A percentile compares a stretch with the other conserved stretches of the same genome.
These are phyloP conservation scores for Austrofundulus limnaeus DNA, from an alignment of 2,113 vertebrate genomes.

Conservation along the genomic window DNA sequence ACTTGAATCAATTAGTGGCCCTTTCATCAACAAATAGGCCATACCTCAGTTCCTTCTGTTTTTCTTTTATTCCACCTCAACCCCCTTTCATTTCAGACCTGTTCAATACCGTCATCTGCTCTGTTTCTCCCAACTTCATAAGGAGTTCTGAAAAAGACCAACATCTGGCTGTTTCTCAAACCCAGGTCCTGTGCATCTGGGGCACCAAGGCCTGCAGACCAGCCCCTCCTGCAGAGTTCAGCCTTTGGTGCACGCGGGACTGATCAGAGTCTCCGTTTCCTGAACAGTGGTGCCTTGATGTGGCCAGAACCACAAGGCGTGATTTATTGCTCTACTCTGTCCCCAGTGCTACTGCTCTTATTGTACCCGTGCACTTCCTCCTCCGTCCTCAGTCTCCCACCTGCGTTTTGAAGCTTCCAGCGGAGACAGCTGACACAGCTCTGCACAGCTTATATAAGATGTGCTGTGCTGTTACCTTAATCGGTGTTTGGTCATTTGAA, in stretches of 20 bases:
- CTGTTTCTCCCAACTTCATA: slow-evolving; percentile 51
- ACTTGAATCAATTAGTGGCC: slow-evolving; percentile 67
- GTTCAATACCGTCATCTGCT: slow-evolving; percentile 55
- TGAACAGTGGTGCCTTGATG: slow-evolving; percentile 70
- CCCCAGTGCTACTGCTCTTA: slow-evolving; percentile 56
- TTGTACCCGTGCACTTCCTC: slow-evolving; percentile 42
- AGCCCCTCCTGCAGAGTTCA: slow-evolving; percentile 65
- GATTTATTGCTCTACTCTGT: slow-evolving; percentile 67
- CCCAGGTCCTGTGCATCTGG: slow-evolving; percentile 54
- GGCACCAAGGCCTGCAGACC: slow-evolving; percentile 62
- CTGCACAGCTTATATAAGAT: slow-evolving; percentile 22
- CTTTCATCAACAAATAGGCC: slow-evolving; percentile 63
- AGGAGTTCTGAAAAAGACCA: slow-evolving; percentile 57
- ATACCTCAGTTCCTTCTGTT: slow-evolving; percentile 9
- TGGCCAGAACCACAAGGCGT: slow-evolving; percentile 62
- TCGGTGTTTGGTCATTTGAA: slow-evolving; percentile 50
- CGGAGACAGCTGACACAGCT: slow-evolving; percentile 52
- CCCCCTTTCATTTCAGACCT: slow-evolving; percentile 46
- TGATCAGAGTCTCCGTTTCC: slow-evolving; percentile 65
- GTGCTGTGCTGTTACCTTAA: slow-evolving; percentile 14
- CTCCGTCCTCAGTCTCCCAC: slow-evolving; percentile 37
- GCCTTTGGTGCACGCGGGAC: slow-evolving; percentile 72
- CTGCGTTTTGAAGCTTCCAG: slow-evolving; percentile 48
- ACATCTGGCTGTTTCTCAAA: slow-evolving; percentile 71
- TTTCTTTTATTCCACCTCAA: slow-evolving; percentile 33